Conservation (phyloP, 2,797 vertebrate species). For the Rousettus madagascariensis region DNA sequence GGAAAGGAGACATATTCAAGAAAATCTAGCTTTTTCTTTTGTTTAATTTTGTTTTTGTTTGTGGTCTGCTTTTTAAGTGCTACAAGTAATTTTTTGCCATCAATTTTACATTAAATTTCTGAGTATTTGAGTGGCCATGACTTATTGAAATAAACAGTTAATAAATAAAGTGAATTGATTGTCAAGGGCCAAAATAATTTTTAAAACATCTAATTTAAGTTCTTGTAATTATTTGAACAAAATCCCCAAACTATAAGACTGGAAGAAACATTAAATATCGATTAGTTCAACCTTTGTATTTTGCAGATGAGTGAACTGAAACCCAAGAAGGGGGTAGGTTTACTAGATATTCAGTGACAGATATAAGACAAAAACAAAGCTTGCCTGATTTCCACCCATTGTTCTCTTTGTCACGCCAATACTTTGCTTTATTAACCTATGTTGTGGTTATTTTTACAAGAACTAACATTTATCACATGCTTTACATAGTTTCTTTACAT, state of each 20-base stretch:
- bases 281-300: background rate
- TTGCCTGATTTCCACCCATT: background rate
- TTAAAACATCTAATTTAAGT: background rate
- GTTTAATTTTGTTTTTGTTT: background rate
- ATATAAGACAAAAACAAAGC: background rate
- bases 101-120: background rate
- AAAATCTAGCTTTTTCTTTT: background rate
- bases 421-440: background rate
- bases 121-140: background rate
- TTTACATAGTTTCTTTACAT: background rate
- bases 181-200: background rate
- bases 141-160: conserved; percentile 31
- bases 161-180: conserved; percentile 25
- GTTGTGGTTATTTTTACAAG: background rate
- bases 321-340: background rate
- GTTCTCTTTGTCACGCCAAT: background rate
- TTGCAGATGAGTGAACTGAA: background rate
- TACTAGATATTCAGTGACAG: background rate
- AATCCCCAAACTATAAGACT: background rate
- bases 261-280: background rate
- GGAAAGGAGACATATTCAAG: background rate
- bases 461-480: background rate
- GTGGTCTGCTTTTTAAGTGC: background rate
- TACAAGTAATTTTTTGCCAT: background rate
- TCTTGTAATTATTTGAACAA: conserved; percentile 6